These are phyloP conservation scores for Channa argus DNA, from an alignment of 2,113 vertebrate species.

Conservation along the genomic window DNA sequence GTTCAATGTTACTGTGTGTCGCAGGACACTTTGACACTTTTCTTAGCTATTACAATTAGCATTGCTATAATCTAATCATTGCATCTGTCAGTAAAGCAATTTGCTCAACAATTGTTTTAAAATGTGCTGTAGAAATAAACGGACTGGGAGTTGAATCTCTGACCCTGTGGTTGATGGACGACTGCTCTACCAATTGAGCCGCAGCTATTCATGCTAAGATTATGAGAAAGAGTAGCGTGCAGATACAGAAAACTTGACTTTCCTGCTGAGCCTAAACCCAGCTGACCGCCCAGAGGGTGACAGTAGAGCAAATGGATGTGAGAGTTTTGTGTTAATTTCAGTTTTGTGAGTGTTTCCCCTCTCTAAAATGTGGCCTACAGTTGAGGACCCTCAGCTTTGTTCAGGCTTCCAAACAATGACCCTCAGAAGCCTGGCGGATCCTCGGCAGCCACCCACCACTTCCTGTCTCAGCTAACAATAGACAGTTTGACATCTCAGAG, in stretches of 20 bases:
- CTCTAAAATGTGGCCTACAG: conserved; percentile 10
- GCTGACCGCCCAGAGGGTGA: neutral
- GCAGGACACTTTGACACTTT: too few relatives aligned
- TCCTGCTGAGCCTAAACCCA: neutral
- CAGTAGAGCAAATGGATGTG: neutral
- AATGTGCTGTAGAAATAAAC: too few relatives aligned
- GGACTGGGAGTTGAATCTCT: too few relatives aligned
- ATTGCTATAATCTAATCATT: too few relatives aligned
- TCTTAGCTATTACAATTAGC: too few relatives aligned
- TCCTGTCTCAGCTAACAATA: conserved; percentile 73
- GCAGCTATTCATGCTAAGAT: neutral
- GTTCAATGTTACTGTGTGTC: too few relatives aligned
- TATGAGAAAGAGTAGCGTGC: neutral
- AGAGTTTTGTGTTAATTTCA: conserved; percentile 1
- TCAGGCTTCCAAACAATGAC: conserved; percentile 55
- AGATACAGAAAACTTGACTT: neutral
- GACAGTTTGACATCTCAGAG: conserved; percentile 33
- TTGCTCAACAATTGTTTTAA: too few relatives aligned
- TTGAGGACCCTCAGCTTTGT: conserved; percentile 42
- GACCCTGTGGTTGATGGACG: too few relatives aligned
- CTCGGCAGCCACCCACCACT: conserved; percentile 54
- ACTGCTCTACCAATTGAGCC: too few relatives aligned
- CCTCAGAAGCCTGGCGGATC: conserved; percentile 35
- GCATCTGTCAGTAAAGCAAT: too few relatives aligned
- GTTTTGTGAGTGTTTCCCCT: conserved; percentile 45